phyloP scores from a whole-genome alignment of 2,113 vertebrate species.

The Conger conger region DNA sequence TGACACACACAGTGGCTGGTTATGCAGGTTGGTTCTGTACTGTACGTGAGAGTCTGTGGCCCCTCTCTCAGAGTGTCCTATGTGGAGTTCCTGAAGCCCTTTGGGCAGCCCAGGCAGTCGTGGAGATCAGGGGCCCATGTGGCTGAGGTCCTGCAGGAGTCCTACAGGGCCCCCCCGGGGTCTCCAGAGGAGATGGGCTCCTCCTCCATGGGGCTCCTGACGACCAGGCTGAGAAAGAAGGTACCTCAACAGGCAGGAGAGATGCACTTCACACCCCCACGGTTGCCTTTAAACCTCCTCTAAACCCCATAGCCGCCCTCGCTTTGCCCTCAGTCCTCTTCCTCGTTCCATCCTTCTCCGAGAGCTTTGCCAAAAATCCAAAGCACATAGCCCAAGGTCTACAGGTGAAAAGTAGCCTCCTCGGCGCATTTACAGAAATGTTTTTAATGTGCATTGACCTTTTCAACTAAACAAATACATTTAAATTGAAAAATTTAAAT shows the following conservation, averaged over 20 bases:
- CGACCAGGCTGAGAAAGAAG: constrained; percentile 38
- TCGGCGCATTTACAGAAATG: too few relatives aligned
- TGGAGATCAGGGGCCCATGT: constrained; percentile 33
- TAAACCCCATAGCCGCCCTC: too few relatives aligned
- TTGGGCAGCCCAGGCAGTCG: constrained; percentile 36
- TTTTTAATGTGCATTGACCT: too few relatives aligned
- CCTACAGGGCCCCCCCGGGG: background rate
- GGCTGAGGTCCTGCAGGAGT: constrained; percentile 33
- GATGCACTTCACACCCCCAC: background rate
- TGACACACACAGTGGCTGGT: too few relatives aligned
- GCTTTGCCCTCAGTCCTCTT: too few relatives aligned
- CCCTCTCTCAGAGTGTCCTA: constrained; percentile 41
- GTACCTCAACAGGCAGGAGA: background rate
- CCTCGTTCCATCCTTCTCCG: too few relatives aligned
- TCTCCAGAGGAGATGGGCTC: background rate
- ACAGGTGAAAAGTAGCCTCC: too few relatives aligned
- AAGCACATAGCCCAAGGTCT: too few relatives aligned
- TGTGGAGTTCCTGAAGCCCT: constrained; percentile 50
- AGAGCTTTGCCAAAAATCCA: too few relatives aligned
- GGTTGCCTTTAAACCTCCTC: background rate
- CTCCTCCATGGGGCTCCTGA: constrained; percentile 24
- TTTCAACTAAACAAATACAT: too few relatives aligned
- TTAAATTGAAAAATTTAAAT: too few relatives aligned
- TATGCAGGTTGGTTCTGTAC: background rate
- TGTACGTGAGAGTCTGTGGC: background rate